Evolutionary conservation across 2,797 vertebrate species (phyloP), one percentile per base, ranked within the genome.

Genomic region (Poecilia wingei): DNA sequence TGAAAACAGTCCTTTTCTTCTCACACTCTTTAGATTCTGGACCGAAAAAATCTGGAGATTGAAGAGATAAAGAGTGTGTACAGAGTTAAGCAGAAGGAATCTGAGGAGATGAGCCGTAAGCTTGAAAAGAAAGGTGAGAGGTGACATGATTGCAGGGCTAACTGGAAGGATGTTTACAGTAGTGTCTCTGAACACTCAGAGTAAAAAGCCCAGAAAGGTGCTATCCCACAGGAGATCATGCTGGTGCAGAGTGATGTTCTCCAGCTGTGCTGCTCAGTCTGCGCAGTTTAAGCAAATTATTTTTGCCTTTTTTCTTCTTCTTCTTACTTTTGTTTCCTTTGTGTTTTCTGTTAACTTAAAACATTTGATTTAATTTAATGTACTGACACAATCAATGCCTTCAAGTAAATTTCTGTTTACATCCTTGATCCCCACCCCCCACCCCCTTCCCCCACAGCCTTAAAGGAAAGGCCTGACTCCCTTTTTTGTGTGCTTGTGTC

Each of bases 61-160:
- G 97, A 98, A 46, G 96, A 96, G 86, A 77, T 98, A 88, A 99
- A 99, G 94, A 92, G 83, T 46, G 33, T 95, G 76, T 96, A 97
- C 81, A 92, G 93, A 79, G 94, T 79, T 83, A 98, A 97, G 89
- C 97, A 97, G 92, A 96, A 94, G 79, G 97, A 98, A 88, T 93
- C 91, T 0, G 97, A 99, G 71, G 97, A 99, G 51, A 93, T 79
- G 0, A 95, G 96, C 85, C 95, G 90, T 86, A 97, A 96, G 83
- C 95, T 99, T 91, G 97, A 99, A 93, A 98, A 94, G 88, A 99
- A 97, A 98, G 98, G 98, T 99, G 94, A 93, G 90, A 84, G 89
- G 87, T 90, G 82, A 71, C 10, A 3, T 66, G 78, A 83, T 61
- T 81, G 81, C 53, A 31, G 76, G 77, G 78, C 87, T 76, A 83